A percentile compares a stretch with the other conserved stretches of the same genome.
These are phyloP conservation scores for Penaeus indicus DNA, from an alignment of 1,140 invertebrate species.

Conservation along the genomic window DNA sequence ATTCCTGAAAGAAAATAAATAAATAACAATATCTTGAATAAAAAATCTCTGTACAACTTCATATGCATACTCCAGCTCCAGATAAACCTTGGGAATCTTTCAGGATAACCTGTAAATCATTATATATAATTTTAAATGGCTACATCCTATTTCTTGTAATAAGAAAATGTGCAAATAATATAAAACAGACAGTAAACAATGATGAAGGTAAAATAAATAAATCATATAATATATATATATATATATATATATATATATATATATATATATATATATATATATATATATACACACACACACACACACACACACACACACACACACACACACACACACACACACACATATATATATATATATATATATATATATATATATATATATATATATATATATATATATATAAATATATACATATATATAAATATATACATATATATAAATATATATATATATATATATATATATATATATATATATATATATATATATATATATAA, in stretches of 20 bases:
- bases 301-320: neutral
- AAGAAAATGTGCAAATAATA: no score
- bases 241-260: neutral
- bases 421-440: neutral
- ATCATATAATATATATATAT: neutral
- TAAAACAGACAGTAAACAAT: neutral
- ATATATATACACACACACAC: neutral
- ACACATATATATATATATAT: neutral
- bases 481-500: no score
- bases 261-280: neutral
- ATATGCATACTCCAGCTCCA: no score
- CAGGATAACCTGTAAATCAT: no score
- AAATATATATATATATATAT: no score
- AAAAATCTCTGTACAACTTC: neutral
- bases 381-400: slow-evolving; percentile 20
- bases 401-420: slow-evolving; percentile 3
- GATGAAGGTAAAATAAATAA: neutral
- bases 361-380: slow-evolving; percentile 3
- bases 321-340: neutral
- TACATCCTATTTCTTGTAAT: no score
- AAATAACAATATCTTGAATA: neutral
- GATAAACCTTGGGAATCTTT: no score
- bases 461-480: no score
- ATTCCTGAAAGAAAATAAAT: slow-evolving; percentile 55
- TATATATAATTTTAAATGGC: no score